phyloP scores from a whole-genome alignment of 1,140 invertebrate species.

The Trachymyrmex cornetzi region DNA sequence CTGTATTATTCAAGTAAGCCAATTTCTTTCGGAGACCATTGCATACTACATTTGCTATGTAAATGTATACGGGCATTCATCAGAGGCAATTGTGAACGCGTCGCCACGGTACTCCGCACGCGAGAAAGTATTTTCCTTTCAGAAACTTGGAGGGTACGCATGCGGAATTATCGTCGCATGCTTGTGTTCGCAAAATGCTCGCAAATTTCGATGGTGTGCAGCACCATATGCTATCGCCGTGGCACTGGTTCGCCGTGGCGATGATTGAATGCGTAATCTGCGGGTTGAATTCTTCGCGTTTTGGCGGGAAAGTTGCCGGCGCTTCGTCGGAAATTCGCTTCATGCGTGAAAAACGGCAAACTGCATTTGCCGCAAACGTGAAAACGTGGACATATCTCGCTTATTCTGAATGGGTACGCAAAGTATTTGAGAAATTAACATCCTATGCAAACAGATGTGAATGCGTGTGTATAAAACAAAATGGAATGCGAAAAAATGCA shows the following conservation, averaged over 20 bases:
- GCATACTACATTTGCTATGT: slow-evolving; percentile 82
- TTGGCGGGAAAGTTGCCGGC: slow-evolving; percentile 64
- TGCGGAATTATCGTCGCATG: slow-evolving; percentile 54
- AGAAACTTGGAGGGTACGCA: slow-evolving; percentile 66
- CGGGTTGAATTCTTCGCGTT: slow-evolving; percentile 51
- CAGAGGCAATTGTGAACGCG: slow-evolving; percentile 84
- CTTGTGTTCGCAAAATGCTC: slow-evolving; percentile 68
- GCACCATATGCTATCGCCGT: slow-evolving; percentile 63
- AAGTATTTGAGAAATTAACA: slow-evolving; percentile 4
- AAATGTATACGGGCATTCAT: slow-evolving; percentile 86
- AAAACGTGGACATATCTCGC: slow-evolving; percentile 30
- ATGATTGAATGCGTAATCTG: slow-evolving; percentile 77
- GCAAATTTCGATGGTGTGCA: slow-evolving; percentile 67
- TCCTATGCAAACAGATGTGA: neutral
- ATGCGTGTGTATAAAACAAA: neutral
- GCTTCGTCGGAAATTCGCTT: slow-evolving; percentile 61
- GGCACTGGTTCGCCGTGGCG: slow-evolving; percentile 26
- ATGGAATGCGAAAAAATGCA: neutral
- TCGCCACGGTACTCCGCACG: slow-evolving; percentile 76
- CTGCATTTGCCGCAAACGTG: slow-evolving; percentile 27
- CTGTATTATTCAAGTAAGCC: slow-evolving; percentile 14
- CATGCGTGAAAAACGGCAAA: slow-evolving; percentile 57
- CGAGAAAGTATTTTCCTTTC: slow-evolving; percentile 81
- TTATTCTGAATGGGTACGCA: slow-evolving; percentile 22
- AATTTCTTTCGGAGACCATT: slow-evolving; percentile 51